Evolutionary conservation across 2,888 invertebrate species (phyloP).

Genomic region (Drosophila macrospina): DNA sequence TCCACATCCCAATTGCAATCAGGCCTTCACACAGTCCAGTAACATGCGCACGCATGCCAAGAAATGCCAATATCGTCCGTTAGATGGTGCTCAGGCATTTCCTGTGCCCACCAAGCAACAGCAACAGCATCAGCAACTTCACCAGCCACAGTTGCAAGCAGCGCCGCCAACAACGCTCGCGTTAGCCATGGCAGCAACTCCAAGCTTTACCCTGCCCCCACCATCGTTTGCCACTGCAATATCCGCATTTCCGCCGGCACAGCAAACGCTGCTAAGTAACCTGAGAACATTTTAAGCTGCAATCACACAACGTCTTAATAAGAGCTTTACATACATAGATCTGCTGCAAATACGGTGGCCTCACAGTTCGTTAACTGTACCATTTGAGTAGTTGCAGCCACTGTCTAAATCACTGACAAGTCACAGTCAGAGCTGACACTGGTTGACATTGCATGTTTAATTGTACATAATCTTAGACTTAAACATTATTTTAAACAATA

Average conservation of each 20-base stretch:
- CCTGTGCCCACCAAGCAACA: slow-evolving; percentile 41
- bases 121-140: slow-evolving; percentile 27
- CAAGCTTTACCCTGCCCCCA: slow-evolving; percentile 55
- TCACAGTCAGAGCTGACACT: too few relatives aligned
- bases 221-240: slow-evolving; percentile 42
- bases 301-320: neutral
- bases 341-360: neutral
- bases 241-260: slow-evolving; percentile 71
- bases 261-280: slow-evolving; percentile 77
- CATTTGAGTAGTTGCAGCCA: neutral
- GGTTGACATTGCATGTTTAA: neutral
- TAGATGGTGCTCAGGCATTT: slow-evolving; percentile 53
- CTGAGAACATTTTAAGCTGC: slow-evolving; percentile 71
- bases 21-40: slow-evolving; percentile 93
- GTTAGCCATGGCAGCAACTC: slow-evolving; percentile 48
- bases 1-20: slow-evolving; percentile 88
- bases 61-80: slow-evolving; percentile 87
- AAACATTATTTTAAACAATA: neutral
- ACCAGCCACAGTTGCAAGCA: slow-evolving; percentile 21
- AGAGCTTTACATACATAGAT: too few relatives aligned
- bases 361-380: neutral
- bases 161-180: slow-evolving; percentile 33
- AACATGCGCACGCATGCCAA: slow-evolving; percentile 95
- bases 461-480: slow-evolving; percentile 11
- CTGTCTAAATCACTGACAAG: too few relatives aligned